Percentiles rank a stretch among this genome's conserved stretches.
These are phyloP conservation scores for Phyllotis vaccarum DNA, from an alignment of 2,797 vertebrate species.

Conservation along the genomic window DNA sequence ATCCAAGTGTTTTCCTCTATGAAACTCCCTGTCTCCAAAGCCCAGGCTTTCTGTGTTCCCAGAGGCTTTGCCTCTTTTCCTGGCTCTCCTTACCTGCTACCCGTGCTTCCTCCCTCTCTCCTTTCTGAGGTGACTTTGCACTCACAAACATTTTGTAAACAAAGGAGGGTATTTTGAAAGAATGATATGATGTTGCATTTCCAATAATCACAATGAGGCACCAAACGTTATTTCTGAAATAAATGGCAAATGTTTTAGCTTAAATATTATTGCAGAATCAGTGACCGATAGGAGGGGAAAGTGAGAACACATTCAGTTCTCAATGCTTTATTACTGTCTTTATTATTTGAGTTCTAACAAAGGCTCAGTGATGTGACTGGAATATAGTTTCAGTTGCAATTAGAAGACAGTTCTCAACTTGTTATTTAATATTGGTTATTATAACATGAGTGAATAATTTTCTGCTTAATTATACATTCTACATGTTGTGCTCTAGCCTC, in stretches of 20 bases:
- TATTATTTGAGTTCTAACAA: slow-evolving; percentile 13
- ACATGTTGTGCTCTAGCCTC: not conserved
- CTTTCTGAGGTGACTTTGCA: not conserved
- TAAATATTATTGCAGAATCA: slow-evolving; percentile 3
- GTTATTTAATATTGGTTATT: slow-evolving; percentile 2
- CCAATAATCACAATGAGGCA: not conserved
- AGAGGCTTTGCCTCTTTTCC: not conserved
- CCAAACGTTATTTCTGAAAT: not conserved
- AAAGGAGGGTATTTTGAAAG: not conserved
- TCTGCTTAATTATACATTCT: not conserved
- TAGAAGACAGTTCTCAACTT: not conserved
- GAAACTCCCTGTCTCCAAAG: no score
- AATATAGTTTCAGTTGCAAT: not conserved
- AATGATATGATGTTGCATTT: not conserved
- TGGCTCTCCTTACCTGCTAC: not conserved
- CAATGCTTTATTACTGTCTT: not conserved
- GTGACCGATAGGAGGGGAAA: slow-evolving; percentile 20
- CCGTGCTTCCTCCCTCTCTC: not conserved
- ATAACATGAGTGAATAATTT: not conserved
- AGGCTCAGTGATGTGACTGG: not conserved
- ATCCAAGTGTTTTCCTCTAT: not conserved
- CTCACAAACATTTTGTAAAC: not conserved
- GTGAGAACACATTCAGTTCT: slow-evolving; percentile 25
- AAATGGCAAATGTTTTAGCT: slow-evolving; percentile 9
- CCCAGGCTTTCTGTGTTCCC: not conserved